Evolutionary conservation across 2,113 vertebrate genomes (phyloP), one percentile per base, ranked within the genome.

Genomic region (Fulmarus glacialis): DNA sequence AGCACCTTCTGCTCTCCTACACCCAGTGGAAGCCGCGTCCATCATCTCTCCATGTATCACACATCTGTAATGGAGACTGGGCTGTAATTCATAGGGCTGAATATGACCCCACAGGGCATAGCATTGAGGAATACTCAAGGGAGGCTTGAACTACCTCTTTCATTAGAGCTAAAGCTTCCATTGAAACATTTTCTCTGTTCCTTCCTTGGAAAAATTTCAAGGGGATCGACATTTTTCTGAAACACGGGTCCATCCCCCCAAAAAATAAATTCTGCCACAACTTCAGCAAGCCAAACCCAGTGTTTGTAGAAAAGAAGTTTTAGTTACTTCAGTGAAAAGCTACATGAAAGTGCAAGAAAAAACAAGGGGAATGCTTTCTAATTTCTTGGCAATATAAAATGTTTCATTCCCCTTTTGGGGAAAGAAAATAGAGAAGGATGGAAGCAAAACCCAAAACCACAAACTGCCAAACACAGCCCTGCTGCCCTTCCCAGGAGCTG

Each of bases 181-280:
- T 21, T 38, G 19, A 63, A 67, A 63, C 2, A 4, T 34, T 60
- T 68, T 29, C 26, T 58, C 38, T 40, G 14, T 36, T 60, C 45
- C 34, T 91, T 58, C 36, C 42, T 56, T 24, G 38, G 50, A 47
- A 90, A 60, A 66, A 43, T 14, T 34, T 55, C 67, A 40, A 71
- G 12, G 22, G 58, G 15, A 38, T 22, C 0, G 0, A 47, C 2
- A 2, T 38, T 52, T 62, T 85, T 36, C 42, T 85, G 68, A n/a
- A 29, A 7, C 18, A 12, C 0, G 2, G 34, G 42, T 36, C 47
- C 17, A 30, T 12, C 22, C 15, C 8, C 18, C 43, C 20, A 38
- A 32, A 52, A 59, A 56, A 52, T 11, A 30, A 86, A 34, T 64
- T n/a, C 29, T 42, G 48, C 45, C 48, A 11, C 19, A 32, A 29